These are phyloP conservation scores for Myzus persicae DNA, from an alignment of 1,140 invertebrate species.

Conservation along the genomic window DNA sequence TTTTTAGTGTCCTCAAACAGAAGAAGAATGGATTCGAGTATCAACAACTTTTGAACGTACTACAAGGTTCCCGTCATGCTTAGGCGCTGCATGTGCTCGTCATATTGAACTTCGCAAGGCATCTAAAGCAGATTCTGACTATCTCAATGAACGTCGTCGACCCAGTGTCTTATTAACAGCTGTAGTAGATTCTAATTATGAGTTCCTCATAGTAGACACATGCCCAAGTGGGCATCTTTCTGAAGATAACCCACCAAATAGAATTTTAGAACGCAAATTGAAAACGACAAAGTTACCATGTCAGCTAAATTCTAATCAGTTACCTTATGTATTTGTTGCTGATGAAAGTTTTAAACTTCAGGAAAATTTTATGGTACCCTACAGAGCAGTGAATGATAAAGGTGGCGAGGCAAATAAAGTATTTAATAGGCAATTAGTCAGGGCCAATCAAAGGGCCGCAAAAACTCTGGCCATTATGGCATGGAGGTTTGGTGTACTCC, in stretches of 20 bases:
- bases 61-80: constrained; percentile 66
- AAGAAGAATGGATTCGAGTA: constrained; percentile 62
- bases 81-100: constrained; percentile 64
- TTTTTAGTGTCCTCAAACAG: constrained; percentile 58
- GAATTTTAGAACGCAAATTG: constrained; percentile 57
- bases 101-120: constrained; percentile 61
- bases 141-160: constrained; percentile 65
- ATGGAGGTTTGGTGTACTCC: constrained; percentile 59
- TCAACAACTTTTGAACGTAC: constrained; percentile 62
- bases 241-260: constrained; percentile 62
- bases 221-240: constrained; percentile 62
- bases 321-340: constrained; percentile 55
- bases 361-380: constrained; percentile 56
- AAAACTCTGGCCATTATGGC: constrained; percentile 65
- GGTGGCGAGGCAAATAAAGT: constrained; percentile 59
- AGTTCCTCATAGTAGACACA: constrained; percentile 58
- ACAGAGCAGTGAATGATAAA: constrained; percentile 41
- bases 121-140: constrained; percentile 63
- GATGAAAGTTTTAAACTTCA: constrained; percentile 53
- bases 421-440: constrained; percentile 65
- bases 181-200: constrained; percentile 64
- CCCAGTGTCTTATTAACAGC: constrained; percentile 65
- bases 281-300: constrained; percentile 25
- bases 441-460: constrained; percentile 64
- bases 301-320: constrained; percentile 5